These are phyloP conservation scores for Caenorhabditis virilis DNA, from an alignment of 2,888 invertebrate genomes.

Conservation along the genomic window DNA sequence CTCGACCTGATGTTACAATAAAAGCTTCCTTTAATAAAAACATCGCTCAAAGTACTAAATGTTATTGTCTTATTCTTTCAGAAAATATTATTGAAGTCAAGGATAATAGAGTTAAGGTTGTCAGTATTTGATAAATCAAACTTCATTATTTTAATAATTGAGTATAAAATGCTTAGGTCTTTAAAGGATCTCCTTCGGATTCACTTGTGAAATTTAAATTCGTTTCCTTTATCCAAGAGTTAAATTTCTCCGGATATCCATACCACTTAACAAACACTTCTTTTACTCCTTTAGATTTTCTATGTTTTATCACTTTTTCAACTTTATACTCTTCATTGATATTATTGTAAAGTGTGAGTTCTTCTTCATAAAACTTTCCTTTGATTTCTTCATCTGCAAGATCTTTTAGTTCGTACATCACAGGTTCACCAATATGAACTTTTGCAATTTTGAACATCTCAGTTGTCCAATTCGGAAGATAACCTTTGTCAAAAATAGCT, in stretches of 20 bases:
- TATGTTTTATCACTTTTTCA: slow-evolving; percentile 21
- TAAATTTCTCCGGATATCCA: slow-evolving; percentile 41
- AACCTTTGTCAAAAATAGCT: slow-evolving; percentile 41
- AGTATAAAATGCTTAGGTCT: no score
- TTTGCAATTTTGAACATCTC: slow-evolving; percentile 27
- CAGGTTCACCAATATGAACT: slow-evolving; percentile 8
- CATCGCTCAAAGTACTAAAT: slow-evolving; percentile 45
- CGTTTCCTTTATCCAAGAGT: slow-evolving; percentile 24
- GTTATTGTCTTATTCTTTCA: slow-evolving; percentile 39
- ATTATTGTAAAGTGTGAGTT: slow-evolving; percentile 32
- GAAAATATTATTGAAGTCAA: slow-evolving; percentile 45
- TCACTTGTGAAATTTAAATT: no score
- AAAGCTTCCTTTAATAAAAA: slow-evolving; percentile 42
- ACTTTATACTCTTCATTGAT: slow-evolving; percentile 27
- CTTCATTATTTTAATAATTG: no score
- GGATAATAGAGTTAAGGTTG: slow-evolving; percentile 42
- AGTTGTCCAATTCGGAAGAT: slow-evolving; percentile 38
- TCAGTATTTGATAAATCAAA: slow-evolving; percentile 18
- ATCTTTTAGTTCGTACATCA: slow-evolving; percentile 17
- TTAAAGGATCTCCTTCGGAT: no score
- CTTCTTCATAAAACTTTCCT: slow-evolving; percentile 42
- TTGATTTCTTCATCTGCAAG: slow-evolving; percentile 37
- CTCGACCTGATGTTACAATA: slow-evolving; percentile 52
- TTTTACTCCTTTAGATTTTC: slow-evolving; percentile 20
- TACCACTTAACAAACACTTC: slow-evolving; percentile 32